Conservation (phyloP, 2,888 invertebrate species). For the Drosophila dives region DNA sequence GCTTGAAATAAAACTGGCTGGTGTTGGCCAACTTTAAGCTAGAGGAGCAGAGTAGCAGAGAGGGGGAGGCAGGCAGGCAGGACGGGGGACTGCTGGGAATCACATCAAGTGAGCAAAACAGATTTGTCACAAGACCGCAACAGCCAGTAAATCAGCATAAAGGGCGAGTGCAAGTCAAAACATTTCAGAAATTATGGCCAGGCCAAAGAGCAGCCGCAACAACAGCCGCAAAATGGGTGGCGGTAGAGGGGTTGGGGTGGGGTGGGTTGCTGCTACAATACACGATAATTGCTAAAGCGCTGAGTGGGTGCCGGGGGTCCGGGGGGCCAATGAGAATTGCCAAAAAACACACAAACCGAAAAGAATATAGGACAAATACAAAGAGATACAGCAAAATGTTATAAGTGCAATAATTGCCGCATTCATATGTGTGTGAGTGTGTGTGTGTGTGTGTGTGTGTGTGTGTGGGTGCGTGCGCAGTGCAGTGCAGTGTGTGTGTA, state of each 20-base stretch:
- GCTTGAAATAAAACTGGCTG: conserved; percentile 67
- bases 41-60: conserved; percentile 16
- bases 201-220: conserved; percentile 57
- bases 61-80: neutral
- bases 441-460: conserved; percentile 3
- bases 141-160: conserved; percentile 80
- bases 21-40: conserved; percentile 65
- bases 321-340: conserved; percentile 32
- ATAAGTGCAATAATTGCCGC: conserved; percentile 77
- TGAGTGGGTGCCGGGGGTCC: conserved; percentile 22
- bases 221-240: conserved; percentile 50
- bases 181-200: conserved; percentile 79
- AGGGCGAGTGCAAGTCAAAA: conserved; percentile 78
- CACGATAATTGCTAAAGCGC: conserved; percentile 68
- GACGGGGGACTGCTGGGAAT: conserved; percentile 35
- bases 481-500: conserved; percentile 19
- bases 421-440: conserved; percentile 25
- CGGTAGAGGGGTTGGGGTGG: too few species aligned
- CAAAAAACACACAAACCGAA: conserved; percentile 37
- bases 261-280: conserved; percentile 24
- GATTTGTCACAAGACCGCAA: conserved; percentile 79
- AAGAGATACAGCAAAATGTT: conserved; percentile 51
- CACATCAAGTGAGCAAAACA: conserved; percentile 78
- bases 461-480: conserved; percentile 22
- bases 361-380: conserved; percentile 28